These are phyloP conservation scores for Pseudomugil gertrudae DNA, from an alignment of 2,797 vertebrate species.

Conservation along the genomic window DNA sequence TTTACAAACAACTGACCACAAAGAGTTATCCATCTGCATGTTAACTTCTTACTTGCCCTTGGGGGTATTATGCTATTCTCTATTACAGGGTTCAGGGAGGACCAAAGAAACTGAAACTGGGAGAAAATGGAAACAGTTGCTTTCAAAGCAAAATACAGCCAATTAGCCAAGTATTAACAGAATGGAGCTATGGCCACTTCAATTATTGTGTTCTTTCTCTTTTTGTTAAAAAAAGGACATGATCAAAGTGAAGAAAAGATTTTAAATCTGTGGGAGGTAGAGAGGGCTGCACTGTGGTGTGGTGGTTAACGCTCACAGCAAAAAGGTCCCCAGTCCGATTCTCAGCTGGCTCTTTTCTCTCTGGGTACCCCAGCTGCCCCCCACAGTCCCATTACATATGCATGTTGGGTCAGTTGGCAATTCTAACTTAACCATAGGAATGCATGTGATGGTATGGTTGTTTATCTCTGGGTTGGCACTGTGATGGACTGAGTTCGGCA, in stretches of 20 bases:
- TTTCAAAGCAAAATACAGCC: slow-evolving; percentile 52
- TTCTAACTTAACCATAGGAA: background rate
- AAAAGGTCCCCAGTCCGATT: background rate
- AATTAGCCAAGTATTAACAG: slow-evolving; percentile 51
- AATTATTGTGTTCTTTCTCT: slow-evolving; percentile 22
- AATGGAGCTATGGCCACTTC: slow-evolving; percentile 42
- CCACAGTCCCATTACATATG: background rate
- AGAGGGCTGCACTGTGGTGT: slow-evolving; percentile 2
- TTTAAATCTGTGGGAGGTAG: slow-evolving; percentile 25
- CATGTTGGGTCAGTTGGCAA: background rate
- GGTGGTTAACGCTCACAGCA: background rate
- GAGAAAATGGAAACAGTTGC: slow-evolving; percentile 58
- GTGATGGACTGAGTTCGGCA: background rate
- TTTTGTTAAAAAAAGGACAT: slow-evolving; percentile 36
- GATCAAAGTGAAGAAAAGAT: slow-evolving; percentile 45
- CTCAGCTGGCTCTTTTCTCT: background rate
- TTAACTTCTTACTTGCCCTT: slow-evolving; percentile 73
- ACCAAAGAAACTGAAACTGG: slow-evolving; percentile 63
- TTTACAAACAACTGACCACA: slow-evolving; percentile 83
- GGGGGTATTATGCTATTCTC: slow-evolving; percentile 61
- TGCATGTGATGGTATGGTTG: background rate
- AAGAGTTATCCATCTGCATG: slow-evolving; percentile 78
- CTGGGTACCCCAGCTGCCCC: background rate
- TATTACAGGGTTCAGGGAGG: slow-evolving; percentile 70
- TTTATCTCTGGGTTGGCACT: background rate